A percentile compares a stretch with the other conserved stretches of the same genome.
Conservation (phyloP, 2,113 vertebrate species). For the Macrotus californicus region DNA sequence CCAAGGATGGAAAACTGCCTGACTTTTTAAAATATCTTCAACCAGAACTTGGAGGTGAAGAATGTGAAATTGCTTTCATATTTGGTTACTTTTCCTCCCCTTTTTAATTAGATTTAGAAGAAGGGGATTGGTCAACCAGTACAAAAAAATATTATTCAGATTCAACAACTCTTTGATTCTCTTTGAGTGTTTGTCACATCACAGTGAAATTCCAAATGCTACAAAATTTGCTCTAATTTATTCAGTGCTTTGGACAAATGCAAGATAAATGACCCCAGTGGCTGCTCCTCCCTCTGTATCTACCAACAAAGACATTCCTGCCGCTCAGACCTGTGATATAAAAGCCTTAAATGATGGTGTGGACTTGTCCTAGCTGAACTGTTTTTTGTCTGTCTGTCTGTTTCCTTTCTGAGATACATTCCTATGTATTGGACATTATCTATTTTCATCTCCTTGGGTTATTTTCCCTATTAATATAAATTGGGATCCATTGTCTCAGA, state of each 20-base stretch:
- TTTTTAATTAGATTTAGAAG: conserved; percentile 1
- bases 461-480: conserved; percentile 15
- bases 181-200: conserved; percentile 7
- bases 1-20: neutral
- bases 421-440: neutral
- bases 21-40: neutral
- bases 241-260: conserved; percentile 32
- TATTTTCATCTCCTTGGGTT: neutral
- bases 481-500: neutral
- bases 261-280: neutral
- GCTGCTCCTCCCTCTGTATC: neutral
- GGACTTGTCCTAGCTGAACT: neutral
- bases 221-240: neutral
- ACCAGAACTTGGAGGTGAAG: neutral
- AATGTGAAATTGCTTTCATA: neutral
- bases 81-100: neutral
- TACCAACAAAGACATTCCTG: neutral
- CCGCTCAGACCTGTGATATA: neutral
- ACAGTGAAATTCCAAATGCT: conserved; percentile 15
- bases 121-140: neutral
- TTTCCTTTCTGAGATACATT: conserved; percentile 4
- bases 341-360: conserved; percentile 19
- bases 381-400: neutral
- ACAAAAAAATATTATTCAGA: neutral
- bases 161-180: neutral